Evolutionary conservation across 2,113 vertebrate species (phyloP), one percentile per base, ranked within the genome.

Genomic region (Xiphophorus hellerii): DNA sequence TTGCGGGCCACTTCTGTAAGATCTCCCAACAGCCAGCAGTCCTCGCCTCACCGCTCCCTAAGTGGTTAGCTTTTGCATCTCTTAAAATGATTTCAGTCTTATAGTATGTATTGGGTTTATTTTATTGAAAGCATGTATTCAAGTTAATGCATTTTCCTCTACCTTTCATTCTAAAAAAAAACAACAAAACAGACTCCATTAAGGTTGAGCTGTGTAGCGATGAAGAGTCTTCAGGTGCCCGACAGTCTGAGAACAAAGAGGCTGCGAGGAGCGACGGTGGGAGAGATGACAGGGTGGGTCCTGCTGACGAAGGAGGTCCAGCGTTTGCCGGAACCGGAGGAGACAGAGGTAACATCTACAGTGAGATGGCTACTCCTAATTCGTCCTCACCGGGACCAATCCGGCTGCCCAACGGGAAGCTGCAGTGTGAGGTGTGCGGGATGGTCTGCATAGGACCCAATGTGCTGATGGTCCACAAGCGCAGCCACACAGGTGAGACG

Each of bases 371-470:
- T 13, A 95, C 94, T 66, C 94, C 95, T 5, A 96, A 96, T 44
- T 92, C 95, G 0, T 93, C 94, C 69, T 98, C 97, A 13, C 96
- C 96, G 0, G 97, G 96, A 14, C 96, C 96, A 37, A 97, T 98
- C 71, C 96, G 97, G 6, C 92, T 98, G 60, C 96, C 97, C 83
- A 98, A 96, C 0, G 97, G 97, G 88, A 99, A 98, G 82, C 95
- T 99, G 54, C 97, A 97, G 78, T 99, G 97, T 63, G 97, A 99
- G 51, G 93, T 98, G 74, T 99, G 97, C 1, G 97, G 97, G 37
- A 98, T 99, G 96, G 95, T 97, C 83, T 99, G 97, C 92, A 97
- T 98, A 3, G 97, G 97, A 66, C 97, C 97, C 82, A 99, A 99
- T 20, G 97, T 99, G 77, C 95, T 99, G 60, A 98, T 98, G 97